Percentiles rank a stretch among this genome's conserved stretches.
These are phyloP conservation scores for Macrosteles quadrilineatus DNA, from an alignment of 1,140 invertebrate genomes.

Conservation along the genomic window DNA sequence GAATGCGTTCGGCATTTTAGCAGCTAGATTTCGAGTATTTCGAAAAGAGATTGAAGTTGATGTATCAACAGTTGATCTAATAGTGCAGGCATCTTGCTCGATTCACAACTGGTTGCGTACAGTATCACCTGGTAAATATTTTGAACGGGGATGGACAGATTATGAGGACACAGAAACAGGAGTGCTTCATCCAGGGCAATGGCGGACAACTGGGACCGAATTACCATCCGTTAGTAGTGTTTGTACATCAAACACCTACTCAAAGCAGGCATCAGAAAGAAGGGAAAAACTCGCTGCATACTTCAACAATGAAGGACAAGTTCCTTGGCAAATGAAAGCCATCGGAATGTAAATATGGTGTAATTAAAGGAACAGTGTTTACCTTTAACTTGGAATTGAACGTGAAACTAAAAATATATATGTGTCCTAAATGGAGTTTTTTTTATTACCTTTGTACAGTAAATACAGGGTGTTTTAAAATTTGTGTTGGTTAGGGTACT, in stretches of 20 bases:
- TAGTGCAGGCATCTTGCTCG: constrained; percentile 29
- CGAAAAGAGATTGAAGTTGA: constrained; percentile 44
- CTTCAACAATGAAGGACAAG: constrained; percentile 17
- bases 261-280: constrained; percentile 8
- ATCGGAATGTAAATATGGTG: too few species aligned
- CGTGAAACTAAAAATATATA: too few species aligned
- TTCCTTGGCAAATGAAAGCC: too few species aligned
- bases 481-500: too few species aligned
- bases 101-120: constrained; percentile 38
- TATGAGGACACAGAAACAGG: constrained; percentile 10
- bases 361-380: too few species aligned
- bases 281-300: constrained; percentile 1
- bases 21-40: constrained; percentile 51
- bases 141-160: constrained; percentile 15
- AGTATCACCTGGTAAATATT: constrained; percentile 9
- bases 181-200: background rate
- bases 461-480: too few species aligned
- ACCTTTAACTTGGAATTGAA: too few species aligned
- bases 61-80: constrained; percentile 38
- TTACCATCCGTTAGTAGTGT: background rate
- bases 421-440: too few species aligned
- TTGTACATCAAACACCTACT: constrained; percentile 7
- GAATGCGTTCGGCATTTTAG: constrained; percentile 52
- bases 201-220: background rate
- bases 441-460: too few species aligned